Conservation (phyloP, 2,888 invertebrate genomes). For the Cosmia pyralina region DNA sequence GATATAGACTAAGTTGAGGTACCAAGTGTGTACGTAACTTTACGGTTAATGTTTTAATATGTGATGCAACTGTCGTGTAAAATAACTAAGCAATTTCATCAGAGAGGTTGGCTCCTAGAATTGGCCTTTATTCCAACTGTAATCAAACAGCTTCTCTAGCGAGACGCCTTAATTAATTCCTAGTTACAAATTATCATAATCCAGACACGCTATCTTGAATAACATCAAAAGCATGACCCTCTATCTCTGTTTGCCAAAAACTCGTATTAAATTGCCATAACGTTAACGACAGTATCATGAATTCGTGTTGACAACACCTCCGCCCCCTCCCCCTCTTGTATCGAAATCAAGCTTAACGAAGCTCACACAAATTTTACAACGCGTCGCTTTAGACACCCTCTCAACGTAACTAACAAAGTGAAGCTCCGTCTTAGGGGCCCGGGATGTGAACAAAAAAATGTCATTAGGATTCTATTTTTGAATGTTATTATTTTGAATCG, state of each 20-base stretch:
- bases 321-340: slow-evolving; percentile 24
- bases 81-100: slow-evolving; percentile 14
- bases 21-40: not conserved
- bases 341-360: slow-evolving; percentile 47
- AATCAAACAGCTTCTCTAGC: not conserved
- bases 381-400: slow-evolving; percentile 15
- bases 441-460: slow-evolving; percentile 5
- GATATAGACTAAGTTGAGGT: not conserved
- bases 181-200: not conserved
- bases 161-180: too few relatives aligned
- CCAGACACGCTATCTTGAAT: not conserved
- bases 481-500: slow-evolving; percentile 18
- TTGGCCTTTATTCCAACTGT: not conserved
- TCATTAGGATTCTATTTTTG: slow-evolving; percentile 6
- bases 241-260: slow-evolving; percentile 19
- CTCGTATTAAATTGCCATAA: slow-evolving; percentile 34
- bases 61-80: slow-evolving; percentile 13
- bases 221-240: slow-evolving; percentile 13
- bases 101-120: not conserved
- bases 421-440: slow-evolving; percentile 23
- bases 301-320: slow-evolving; percentile 33
- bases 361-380: slow-evolving; percentile 36
- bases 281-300: slow-evolving; percentile 30
- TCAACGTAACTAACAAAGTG: slow-evolving; percentile 43
- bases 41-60: not conserved